Evolutionary conservation across 2,113 vertebrate genomes (phyloP), one percentile per base, ranked within the genome.

Genomic region (Ornithorhynchus anatinus): DNA sequence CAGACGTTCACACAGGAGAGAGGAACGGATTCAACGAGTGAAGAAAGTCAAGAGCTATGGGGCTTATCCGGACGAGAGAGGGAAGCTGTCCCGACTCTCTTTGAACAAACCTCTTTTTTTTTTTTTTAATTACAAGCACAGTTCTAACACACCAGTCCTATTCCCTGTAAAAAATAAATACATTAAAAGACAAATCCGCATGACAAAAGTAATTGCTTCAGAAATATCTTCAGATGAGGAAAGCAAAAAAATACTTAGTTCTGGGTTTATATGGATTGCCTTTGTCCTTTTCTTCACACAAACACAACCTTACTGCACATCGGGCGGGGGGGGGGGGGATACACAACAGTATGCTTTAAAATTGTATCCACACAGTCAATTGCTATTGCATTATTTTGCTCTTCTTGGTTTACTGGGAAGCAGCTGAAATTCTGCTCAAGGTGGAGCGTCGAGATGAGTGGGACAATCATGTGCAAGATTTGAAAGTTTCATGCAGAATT

Each of bases 271-370:
- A 47, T 2, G 29, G 58, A 20, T 52, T 25, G 17, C 25, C 51
- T 23, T 10, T 38, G 23, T 51, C 29, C 59, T 35, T 27, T 25
- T 20, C 23, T 29, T 45, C 23, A 35, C n/a, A 39, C 17, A 39
- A 25, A 36, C 5, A 1, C 1, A n/a, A 10, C 7, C 42, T 29
- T 13, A 12, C 2, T 2, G 9, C 16, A 19, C 50, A 37, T 4
- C 31, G 5, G 9, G 1, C 12, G 48, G 5, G 12, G 5, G 1
- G 31, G 48, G 5, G 12, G 5, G 1, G 31, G 10, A 20, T 13
- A 5, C 2, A 4, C 19, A 7, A 14, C 2, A 0, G 23, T 16
- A 10, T 17, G 8, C 22, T n/a, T 29, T 23, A 25, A 5, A 1
- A 5, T 39, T 20, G 16, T 0, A 5, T 20, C 52, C 22, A 1